A percentile compares a stretch with the other conserved stretches of the same genome.
Evolutionary conservation across 2,888 invertebrate genomes (phyloP).

Genomic region (Drosophila formosana): DNA sequence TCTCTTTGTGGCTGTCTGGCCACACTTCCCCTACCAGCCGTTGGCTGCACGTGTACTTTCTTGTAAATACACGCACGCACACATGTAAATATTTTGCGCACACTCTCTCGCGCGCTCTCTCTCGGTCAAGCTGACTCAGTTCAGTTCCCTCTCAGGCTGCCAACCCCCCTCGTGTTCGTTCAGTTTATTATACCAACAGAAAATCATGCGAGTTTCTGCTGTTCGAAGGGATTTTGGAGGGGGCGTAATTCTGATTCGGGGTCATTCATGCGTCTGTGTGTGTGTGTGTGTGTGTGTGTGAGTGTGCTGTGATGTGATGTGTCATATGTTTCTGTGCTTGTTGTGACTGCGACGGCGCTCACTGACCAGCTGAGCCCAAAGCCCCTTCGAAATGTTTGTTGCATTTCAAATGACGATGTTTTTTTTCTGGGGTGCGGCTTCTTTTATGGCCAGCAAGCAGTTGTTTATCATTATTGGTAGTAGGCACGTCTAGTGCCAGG

Average conservation of each 20-base stretch:
- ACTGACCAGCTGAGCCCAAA: slow-evolving; percentile 45
- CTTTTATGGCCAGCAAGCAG: slow-evolving; percentile 44
- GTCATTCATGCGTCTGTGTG: slow-evolving; percentile 41
- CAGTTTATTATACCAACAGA: slow-evolving; percentile 78
- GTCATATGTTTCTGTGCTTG: slow-evolving; percentile 67
- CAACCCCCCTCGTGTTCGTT: slow-evolving; percentile 38
- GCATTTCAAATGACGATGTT: slow-evolving; percentile 31
- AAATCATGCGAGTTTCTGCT: slow-evolving; percentile 78
- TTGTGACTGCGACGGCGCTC: slow-evolving; percentile 41
- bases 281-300: slow-evolving; percentile 19
- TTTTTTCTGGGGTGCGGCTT: slow-evolving; percentile 63
- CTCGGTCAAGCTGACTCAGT: slow-evolving; percentile 42
- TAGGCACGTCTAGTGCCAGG: background rate
- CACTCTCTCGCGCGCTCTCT: slow-evolving; percentile 41
- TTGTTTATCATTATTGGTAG: slow-evolving; percentile 25
- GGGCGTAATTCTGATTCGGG: slow-evolving; percentile 43
- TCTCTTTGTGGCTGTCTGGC: slow-evolving; percentile 9
- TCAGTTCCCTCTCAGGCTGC: slow-evolving; percentile 26
- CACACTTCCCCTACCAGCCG: slow-evolving; percentile 28
- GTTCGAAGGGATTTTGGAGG: slow-evolving; percentile 8
- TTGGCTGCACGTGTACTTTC: slow-evolving; percentile 50
- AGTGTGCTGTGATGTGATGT: slow-evolving; percentile 33
- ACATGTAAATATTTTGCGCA: slow-evolving; percentile 49
- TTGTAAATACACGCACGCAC: slow-evolving; percentile 30
- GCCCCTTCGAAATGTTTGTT: slow-evolving; percentile 22